Evolutionary conservation across 2,888 invertebrate genomes (phyloP).

Genomic region (Eulithis prunata): DNA sequence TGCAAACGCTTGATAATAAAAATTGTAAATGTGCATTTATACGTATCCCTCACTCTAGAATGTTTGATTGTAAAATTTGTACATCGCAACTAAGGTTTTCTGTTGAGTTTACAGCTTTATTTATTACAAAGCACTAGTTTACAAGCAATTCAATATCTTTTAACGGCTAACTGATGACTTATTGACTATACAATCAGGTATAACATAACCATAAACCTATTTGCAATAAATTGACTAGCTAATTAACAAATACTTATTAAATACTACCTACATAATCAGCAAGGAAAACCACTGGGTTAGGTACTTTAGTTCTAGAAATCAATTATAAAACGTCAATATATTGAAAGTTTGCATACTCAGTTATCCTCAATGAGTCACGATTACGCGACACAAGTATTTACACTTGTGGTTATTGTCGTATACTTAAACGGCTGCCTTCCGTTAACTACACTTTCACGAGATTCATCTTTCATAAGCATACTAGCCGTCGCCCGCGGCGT

Average conservation of each 20-base stretch:
- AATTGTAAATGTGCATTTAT: slow-evolving; percentile 24
- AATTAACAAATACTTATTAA: slow-evolving; percentile 23
- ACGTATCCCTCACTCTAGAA: slow-evolving; percentile 2
- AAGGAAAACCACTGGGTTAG: slow-evolving; percentile 21
- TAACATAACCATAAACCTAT: slow-evolving; percentile 32
- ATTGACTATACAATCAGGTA: slow-evolving; percentile 24
- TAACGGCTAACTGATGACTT: slow-evolving; percentile 23
- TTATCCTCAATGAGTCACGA: slow-evolving; percentile 7
- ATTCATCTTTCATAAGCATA: background rate
- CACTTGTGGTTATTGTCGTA: background rate
- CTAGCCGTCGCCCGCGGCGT: no score
- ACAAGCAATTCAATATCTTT: slow-evolving; percentile 29
- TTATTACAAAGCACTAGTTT: slow-evolving; percentile 23
- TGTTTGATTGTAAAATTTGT: slow-evolving; percentile 1
- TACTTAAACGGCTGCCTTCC: background rate
- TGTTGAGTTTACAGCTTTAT: slow-evolving; percentile 23
- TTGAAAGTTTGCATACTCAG: slow-evolving; percentile 4
- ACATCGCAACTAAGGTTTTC: slow-evolving; percentile 18
- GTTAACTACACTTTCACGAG: background rate
- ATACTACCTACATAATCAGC: slow-evolving; percentile 9
- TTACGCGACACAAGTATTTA: background rate
- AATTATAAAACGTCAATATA: background rate
- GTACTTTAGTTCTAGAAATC: slow-evolving; percentile 3
- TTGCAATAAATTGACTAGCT: slow-evolving; percentile 27
- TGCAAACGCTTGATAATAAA: slow-evolving; percentile 20